Evolutionary conservation across 2,113 vertebrate genomes (phyloP), one percentile per base, ranked within the genome.

Genomic region (Callospermophilus lateralis): DNA sequence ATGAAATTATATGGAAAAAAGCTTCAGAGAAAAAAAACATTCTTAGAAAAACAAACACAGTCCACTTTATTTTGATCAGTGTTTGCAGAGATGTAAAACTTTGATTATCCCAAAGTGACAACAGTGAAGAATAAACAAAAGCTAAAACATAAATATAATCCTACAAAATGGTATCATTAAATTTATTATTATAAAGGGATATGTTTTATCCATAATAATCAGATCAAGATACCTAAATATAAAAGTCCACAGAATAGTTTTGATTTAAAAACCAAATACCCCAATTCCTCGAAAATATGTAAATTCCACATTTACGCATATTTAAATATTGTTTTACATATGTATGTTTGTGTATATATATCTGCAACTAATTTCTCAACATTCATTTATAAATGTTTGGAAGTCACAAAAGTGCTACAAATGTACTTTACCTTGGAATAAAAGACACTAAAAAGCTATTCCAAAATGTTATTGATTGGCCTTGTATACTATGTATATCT

Each of bases 91-190:
- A 42, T 63, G 26, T 51, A 72, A 93, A 93, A 88, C 22, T 89
- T 73, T 76, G 24, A 89, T 78, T 80, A 94, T 67, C 3, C 72
- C 19, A 92, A 24, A 1, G 85, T 78, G 37, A 94, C 1, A 89
- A 26, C 32, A 95, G 95, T 30, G 90, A 92, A 79, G 34, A 84
- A 91, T 68, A 95, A 83, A 67, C 10, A 81, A 73, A 95, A 94
- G 30, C 42, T 39, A 96, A 12, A 83, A 70, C 55, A 89, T 9
- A 72, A 84, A 3, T 72, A 53, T 15, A 94, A 42, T 28, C 34
- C n/a, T 67, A 1, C 32, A 91, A 97, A 96, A 63, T 42, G 22
- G 24, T 72, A 78, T 42, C 13, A 96, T 45, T 89, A 94, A 96
- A 93, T 90, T 95, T 45, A 85, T 24, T 45, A 86, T 83, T 94